phyloP scores from a whole-genome alignment of 2,888 invertebrate genomes.

The Drosophila barbarae region DNA sequence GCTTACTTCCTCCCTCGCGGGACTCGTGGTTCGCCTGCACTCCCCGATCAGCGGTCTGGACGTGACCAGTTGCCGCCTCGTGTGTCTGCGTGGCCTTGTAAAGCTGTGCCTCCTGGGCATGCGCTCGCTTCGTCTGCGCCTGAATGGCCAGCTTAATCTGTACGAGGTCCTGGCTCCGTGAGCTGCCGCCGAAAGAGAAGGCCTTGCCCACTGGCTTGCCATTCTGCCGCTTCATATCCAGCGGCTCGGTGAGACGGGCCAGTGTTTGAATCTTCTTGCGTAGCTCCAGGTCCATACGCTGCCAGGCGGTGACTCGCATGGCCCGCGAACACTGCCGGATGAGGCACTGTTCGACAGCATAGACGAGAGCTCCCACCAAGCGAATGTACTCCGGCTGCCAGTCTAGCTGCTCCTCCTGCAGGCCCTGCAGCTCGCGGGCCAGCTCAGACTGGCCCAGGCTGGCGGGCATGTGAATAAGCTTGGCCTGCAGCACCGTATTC shows the following conservation, averaged over 20 bases:
- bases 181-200: conserved; percentile 78
- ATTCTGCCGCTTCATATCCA: conserved; percentile 75
- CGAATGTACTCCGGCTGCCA: conserved; percentile 82
- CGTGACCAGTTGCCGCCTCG: conserved; percentile 55
- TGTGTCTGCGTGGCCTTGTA: conserved; percentile 78
- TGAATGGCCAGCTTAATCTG: conserved; percentile 80
- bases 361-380: conserved; percentile 83
- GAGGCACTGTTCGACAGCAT: conserved; percentile 86
- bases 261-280: conserved; percentile 84
- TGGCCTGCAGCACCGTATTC: conserved; percentile 78
- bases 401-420: conserved; percentile 80
- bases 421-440: conserved; percentile 77
- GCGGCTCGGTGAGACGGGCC: conserved; percentile 81
- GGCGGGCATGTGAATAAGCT: conserved; percentile 78
- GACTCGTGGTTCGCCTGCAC: conserved; percentile 77
- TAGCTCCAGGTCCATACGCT: conserved; percentile 83
- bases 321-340: conserved; percentile 85
- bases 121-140: conserved; percentile 79
- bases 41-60: conserved; percentile 75
- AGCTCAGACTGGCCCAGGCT: conserved; percentile 75
- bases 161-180: conserved; percentile 79
- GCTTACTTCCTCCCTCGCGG: conserved; percentile 55
- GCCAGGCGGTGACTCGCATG: conserved; percentile 84
- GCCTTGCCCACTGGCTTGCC: conserved; percentile 77
- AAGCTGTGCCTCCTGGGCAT: conserved; percentile 77